These are phyloP conservation scores for Barbus barbus DNA, from an alignment of 2,113 vertebrate genomes.

Conservation along the genomic window DNA sequence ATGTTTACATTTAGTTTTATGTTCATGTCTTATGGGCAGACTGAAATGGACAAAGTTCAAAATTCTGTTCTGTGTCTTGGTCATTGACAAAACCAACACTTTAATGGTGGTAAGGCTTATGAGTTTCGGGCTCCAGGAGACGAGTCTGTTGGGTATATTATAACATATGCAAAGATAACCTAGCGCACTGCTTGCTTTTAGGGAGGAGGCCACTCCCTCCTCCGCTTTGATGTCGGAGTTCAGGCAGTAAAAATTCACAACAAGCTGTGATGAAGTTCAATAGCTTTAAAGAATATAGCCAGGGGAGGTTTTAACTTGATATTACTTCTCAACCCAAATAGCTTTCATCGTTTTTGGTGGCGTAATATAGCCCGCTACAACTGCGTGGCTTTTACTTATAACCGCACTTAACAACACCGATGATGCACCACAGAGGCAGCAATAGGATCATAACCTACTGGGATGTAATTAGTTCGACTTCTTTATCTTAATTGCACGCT, in stretches of 20 bases:
- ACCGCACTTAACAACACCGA: neutral
- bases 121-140: neutral
- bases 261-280: conserved; percentile 34
- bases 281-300: conserved; percentile 33
- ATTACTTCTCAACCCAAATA: conserved; percentile 2
- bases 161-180: conserved; percentile 15
- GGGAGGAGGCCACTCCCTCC: conserved; percentile 32
- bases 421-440: neutral
- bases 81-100: neutral
- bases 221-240: conserved; percentile 48
- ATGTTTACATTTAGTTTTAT: neutral
- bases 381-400: conserved; percentile 21
- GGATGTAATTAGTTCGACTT: conserved; percentile 18
- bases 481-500: conserved; percentile 5
- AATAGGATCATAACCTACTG: neutral
- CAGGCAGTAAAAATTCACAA: conserved; percentile 41
- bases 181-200: conserved; percentile 29
- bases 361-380: conserved; percentile 2
- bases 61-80: neutral
- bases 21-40: neutral
- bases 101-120: neutral
- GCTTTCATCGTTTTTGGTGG: neutral
- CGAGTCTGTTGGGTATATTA: conserved; percentile 2
- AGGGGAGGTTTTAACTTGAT: conserved; percentile 25
- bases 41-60: neutral